These are phyloP conservation scores for Dicyrtoma fusca DNA, from an alignment of 2,888 invertebrate species.

Conservation along the genomic window DNA sequence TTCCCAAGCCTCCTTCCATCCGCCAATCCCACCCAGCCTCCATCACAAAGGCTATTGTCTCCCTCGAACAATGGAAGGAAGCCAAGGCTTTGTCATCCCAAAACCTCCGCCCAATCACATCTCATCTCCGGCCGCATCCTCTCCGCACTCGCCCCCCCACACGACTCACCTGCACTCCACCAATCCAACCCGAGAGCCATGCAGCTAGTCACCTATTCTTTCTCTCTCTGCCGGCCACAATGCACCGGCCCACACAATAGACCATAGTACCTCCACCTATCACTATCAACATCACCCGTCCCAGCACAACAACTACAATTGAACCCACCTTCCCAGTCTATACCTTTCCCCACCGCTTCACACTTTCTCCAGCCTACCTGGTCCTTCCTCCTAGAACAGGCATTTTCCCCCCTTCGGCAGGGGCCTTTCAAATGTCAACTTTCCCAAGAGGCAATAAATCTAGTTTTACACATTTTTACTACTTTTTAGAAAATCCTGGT, in stretches of 20 bases:
- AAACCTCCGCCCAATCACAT: constrained; percentile 12
- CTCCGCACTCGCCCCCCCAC: neutral
- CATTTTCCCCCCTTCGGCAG: no score
- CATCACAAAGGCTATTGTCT: constrained; percentile 46
- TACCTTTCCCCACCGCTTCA: neutral
- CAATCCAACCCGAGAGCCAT: constrained; percentile 6
- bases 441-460: no score
- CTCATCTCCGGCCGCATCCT: constrained; percentile 9
- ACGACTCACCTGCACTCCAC: constrained; percentile 5
- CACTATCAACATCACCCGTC: neutral
- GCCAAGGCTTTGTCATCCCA: constrained; percentile 30
- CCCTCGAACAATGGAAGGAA: constrained; percentile 22
- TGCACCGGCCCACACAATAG: neutral
- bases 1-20: constrained; percentile 24
- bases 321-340: neutral
- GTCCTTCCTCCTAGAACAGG: no score
- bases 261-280: constrained; percentile 7
- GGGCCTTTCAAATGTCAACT: no score
- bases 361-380: no score
- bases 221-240: neutral
- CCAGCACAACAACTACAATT: neutral
- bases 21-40: constrained; percentile 32
- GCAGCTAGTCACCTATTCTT: neutral
- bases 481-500: no score
- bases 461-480: no score